These are phyloP conservation scores for Catocala fraxini DNA, from an alignment of 2,888 invertebrate genomes.

Conservation along the genomic window DNA sequence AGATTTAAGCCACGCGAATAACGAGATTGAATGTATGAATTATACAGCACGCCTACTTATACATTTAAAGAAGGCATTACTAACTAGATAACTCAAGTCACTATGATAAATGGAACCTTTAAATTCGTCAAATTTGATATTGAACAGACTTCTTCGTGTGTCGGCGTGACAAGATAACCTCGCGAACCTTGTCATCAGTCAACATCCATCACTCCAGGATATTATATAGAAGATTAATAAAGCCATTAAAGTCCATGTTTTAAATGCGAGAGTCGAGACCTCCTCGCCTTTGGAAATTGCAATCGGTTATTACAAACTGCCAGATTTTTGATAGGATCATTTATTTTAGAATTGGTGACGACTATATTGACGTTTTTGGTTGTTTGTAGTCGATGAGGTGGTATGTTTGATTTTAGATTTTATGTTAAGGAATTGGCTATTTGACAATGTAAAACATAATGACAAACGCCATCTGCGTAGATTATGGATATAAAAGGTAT, in stretches of 20 bases:
- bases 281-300: constrained; percentile 23
- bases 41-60: too few species aligned
- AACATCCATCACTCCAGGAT: constrained; percentile 76
- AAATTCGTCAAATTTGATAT: constrained; percentile 22
- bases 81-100: not conserved
- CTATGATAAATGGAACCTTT: constrained; percentile 2
- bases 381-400: too few species aligned
- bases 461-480: too few species aligned
- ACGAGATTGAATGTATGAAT: too few species aligned
- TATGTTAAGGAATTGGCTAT: too few species aligned
- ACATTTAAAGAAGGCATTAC: not conserved
- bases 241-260: constrained; percentile 64
- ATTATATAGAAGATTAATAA: constrained; percentile 80
- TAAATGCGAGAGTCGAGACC: constrained; percentile 29
- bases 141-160: constrained; percentile 41
- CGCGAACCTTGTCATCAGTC: constrained; percentile 61
- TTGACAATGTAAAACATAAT: too few species aligned
- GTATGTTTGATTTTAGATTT: too few species aligned
- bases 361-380: too few species aligned
- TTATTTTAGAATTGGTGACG: not conserved
- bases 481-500: too few species aligned
- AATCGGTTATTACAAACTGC: constrained; percentile 18
- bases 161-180: constrained; percentile 58
- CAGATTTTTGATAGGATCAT: constrained; percentile 5
- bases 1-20: too few species aligned